phyloP scores from a whole-genome alignment of 1,140 invertebrate species.

The Drosophila saltans region DNA sequence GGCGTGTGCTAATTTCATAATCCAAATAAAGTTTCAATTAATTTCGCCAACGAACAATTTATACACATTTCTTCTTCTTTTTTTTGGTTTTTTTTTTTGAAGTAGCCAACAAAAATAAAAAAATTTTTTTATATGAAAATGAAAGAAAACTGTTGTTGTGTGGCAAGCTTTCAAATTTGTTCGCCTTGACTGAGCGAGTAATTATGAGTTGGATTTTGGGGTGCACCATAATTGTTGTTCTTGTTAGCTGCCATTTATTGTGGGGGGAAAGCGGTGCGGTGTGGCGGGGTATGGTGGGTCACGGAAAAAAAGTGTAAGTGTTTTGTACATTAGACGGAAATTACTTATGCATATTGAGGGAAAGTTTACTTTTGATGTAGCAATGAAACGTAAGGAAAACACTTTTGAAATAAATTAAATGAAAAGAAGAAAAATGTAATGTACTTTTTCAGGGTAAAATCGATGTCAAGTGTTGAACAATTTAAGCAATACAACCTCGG shows the following conservation, averaged over 20 bases:
- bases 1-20: slow-evolving; percentile 74
- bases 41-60: slow-evolving; percentile 60
- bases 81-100: background rate
- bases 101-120: background rate
- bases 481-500: background rate
- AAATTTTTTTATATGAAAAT: slow-evolving; percentile 22
- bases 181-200: slow-evolving; percentile 52
- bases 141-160: slow-evolving; percentile 41
- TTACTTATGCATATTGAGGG: slow-evolving; percentile 6
- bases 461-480: slow-evolving; percentile 2
- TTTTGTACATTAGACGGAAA: slow-evolving; percentile 13
- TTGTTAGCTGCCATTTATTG: background rate
- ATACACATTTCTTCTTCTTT: slow-evolving; percentile 13
- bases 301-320: background rate
- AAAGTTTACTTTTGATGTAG: slow-evolving; percentile 7
- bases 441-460: background rate
- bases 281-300: background rate
- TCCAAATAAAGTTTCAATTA: slow-evolving; percentile 79
- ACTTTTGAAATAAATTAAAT: background rate
- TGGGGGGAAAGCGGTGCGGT: background rate
- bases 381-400: slow-evolving; percentile 9
- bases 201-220: slow-evolving; percentile 44
- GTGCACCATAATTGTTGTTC: slow-evolving; percentile 1
- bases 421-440: background rate
- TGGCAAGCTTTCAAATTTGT: slow-evolving; percentile 44